Conservation (phyloP, 2,797 vertebrate species). For the Neopelma chrysocephalum region DNA sequence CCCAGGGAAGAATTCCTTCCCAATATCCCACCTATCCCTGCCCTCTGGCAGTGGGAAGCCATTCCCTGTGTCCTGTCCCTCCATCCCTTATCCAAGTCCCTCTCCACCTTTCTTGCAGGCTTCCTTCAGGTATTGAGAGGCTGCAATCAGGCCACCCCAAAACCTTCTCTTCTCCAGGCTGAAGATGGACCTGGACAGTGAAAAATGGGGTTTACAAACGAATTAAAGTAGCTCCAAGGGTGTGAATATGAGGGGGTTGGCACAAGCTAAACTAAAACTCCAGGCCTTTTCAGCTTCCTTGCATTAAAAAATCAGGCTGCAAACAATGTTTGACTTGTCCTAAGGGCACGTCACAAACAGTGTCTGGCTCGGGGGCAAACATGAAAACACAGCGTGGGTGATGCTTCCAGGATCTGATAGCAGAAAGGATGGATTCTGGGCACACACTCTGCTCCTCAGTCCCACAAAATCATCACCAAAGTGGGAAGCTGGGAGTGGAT, state of each 20-base stretch:
- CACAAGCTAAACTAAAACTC: not conserved
- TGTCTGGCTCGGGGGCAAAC: not conserved
- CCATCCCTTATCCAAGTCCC: not conserved
- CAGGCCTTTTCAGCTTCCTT: not conserved
- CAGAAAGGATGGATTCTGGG: not conserved
- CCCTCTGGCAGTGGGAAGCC: not conserved
- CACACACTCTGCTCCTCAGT: not conserved
- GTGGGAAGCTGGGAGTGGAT: not conserved
- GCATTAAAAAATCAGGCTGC: not conserved
- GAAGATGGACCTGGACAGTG: not conserved
- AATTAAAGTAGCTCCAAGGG: not conserved
- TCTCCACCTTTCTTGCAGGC: not conserved
- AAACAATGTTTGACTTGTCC: slow-evolving; percentile 9
- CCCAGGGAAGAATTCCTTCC: fast-evolving
- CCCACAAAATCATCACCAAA: not conserved
- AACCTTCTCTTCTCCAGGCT: not conserved
- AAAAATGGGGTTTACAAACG: not conserved
- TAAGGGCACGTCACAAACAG: not conserved
- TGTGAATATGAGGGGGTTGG: not conserved
- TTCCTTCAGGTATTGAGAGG: too few species aligned
- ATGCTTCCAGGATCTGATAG: not conserved
- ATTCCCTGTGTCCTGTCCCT: not conserved
- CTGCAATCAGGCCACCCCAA: not conserved
- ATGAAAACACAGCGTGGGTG: not conserved
- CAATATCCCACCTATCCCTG: not conserved